Evolutionary conservation across 2,888 invertebrate genomes (phyloP).

Genomic region (Lymantria monacha): DNA sequence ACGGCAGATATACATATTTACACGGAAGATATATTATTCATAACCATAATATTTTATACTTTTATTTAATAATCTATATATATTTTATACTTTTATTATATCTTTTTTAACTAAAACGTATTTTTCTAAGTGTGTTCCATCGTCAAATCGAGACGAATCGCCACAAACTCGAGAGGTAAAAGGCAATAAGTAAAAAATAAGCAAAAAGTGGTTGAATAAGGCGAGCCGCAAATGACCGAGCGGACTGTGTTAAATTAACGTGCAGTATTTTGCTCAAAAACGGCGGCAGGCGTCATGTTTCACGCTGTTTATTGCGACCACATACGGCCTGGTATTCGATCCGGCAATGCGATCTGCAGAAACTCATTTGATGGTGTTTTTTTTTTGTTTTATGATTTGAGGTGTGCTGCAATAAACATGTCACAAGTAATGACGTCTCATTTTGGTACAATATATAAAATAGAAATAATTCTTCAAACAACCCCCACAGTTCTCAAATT

Average conservation of each 20-base stretch:
- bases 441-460: neutral
- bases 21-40: too few relatives aligned
- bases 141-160: constrained; percentile 53
- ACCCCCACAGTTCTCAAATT: too few relatives aligned
- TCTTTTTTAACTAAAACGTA: constrained; percentile 20
- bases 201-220: constrained; percentile 43
- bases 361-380: constrained; percentile 7
- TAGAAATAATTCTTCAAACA: neutral
- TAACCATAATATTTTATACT: too few relatives aligned
- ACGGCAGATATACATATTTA: too few relatives aligned
- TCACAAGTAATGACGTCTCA: constrained; percentile 2
- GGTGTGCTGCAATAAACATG: constrained; percentile 7
- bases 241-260: constrained; percentile 77
- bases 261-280: constrained; percentile 79
- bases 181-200: constrained; percentile 42
- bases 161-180: constrained; percentile 42
- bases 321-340: constrained; percentile 40
- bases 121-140: constrained; percentile 39
- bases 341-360: constrained; percentile 24
- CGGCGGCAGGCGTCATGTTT: constrained; percentile 75
- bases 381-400: constrained; percentile 10
- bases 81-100: too few relatives aligned
- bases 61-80: too few relatives aligned
- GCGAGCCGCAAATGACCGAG: constrained; percentile 65
- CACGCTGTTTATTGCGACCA: constrained; percentile 61